A percentile compares a stretch with the other conserved stretches of the same genome.
phyloP scores from a whole-genome alignment of 2,113 vertebrate species.

The Halichoerus grypus region DNA sequence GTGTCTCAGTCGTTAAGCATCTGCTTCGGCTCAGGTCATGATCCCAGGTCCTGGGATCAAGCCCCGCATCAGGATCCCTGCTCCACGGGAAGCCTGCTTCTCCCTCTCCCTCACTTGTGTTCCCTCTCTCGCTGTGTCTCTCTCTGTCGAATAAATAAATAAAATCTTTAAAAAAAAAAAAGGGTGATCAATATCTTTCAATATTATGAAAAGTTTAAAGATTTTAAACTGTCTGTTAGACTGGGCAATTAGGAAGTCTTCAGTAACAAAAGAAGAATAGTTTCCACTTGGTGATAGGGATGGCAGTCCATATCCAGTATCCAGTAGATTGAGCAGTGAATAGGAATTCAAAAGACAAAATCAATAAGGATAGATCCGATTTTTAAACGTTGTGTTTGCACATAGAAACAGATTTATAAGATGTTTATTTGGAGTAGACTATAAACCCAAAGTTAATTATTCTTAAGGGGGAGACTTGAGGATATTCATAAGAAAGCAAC shows the following conservation, averaged over 20 bases:
- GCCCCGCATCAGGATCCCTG: too few species aligned
- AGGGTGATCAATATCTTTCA: not conserved
- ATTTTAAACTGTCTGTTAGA: not conserved
- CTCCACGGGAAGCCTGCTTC: too few species aligned
- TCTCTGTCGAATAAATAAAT: too few species aligned
- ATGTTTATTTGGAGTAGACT: not conserved
- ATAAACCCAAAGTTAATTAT: not conserved
- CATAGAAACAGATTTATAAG: not conserved
- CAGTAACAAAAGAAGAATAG: not conserved
- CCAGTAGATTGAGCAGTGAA: not conserved
- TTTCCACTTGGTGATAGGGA: not conserved
- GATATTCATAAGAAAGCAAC: not conserved
- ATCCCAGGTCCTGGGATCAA: too few species aligned
- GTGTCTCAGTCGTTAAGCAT: too few species aligned
- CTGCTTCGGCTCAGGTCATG: too few species aligned
- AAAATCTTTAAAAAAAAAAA: too few species aligned
- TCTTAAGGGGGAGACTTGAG: not conserved
- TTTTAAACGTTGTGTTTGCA: not conserved
- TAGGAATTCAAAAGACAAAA: not conserved
- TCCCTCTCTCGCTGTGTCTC: too few species aligned
- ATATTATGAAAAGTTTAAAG: not conserved
- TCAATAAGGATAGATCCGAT: not conserved
- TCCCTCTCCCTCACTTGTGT: too few species aligned
- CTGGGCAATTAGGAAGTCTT: slow-evolving; percentile 14
- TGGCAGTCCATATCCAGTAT: not conserved